Evolutionary conservation across 2,797 vertebrate species (phyloP).

Genomic region (Crypturellus tataupa): DNA sequence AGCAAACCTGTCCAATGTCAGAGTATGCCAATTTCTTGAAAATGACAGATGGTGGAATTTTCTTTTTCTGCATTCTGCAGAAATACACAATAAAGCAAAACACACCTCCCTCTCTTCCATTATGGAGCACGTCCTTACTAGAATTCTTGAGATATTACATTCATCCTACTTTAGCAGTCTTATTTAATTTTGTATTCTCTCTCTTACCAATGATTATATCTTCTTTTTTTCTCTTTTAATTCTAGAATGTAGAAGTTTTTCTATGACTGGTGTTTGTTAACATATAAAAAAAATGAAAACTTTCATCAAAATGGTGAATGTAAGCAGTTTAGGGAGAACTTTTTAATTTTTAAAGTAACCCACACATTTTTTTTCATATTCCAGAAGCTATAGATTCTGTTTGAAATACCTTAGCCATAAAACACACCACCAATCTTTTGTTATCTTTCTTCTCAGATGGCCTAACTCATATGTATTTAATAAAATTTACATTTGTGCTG

Average conservation of each 20-base stretch:
- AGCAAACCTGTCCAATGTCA: slow-evolving; percentile 63
- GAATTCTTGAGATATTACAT: not conserved
- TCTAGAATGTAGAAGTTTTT: not conserved
- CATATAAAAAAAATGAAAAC: not conserved
- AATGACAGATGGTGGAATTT: slow-evolving; percentile 68
- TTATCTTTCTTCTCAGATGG: not conserved
- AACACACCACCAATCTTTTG: not conserved
- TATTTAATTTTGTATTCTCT: not conserved
- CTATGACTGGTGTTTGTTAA: not conserved
- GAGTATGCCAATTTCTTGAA: slow-evolving; percentile 67
- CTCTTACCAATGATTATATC: not conserved
- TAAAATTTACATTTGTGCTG: not conserved
- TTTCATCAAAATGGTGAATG: not conserved
- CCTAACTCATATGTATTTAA: not conserved
- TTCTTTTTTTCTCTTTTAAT: not conserved
- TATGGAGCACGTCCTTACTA: not conserved
- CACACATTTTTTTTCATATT: not conserved
- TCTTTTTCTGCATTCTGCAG: slow-evolving; percentile 48
- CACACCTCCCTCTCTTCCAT: slow-evolving; percentile 15
- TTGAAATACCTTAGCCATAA: not conserved
- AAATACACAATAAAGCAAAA: slow-evolving; percentile 61
- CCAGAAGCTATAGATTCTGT: not conserved
- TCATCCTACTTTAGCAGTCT: not conserved
- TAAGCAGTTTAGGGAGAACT: not conserved
- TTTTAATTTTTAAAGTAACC: not conserved